Evolutionary conservation across 1,140 invertebrate genomes (phyloP).

Genomic region (Orchesella cincta): DNA sequence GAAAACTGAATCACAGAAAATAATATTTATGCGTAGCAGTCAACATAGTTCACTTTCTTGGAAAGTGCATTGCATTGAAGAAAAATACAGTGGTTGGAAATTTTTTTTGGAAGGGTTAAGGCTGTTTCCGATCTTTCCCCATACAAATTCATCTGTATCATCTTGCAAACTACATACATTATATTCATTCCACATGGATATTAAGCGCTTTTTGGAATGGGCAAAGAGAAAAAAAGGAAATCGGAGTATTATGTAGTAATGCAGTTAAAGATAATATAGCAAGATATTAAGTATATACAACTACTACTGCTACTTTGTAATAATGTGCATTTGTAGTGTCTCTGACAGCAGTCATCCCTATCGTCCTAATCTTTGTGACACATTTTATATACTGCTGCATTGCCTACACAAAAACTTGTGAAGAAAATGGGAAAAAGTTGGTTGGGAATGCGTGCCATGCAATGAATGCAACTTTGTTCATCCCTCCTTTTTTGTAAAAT

Average conservation of each 20-base stretch:
- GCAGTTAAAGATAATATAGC: not conserved
- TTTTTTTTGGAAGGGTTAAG: conserved; percentile 37
- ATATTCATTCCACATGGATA: not conserved
- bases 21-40: not conserved
- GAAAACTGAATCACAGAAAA: not conserved
- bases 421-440: too few relatives aligned
- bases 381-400: conserved; percentile 18
- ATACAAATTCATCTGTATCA: conserved; percentile 21
- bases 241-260: not conserved
- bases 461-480: too few relatives aligned
- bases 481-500: too few relatives aligned
- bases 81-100: conserved; percentile 1
- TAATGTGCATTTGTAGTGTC: not conserved
- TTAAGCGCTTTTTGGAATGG: not conserved
- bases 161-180: too few relatives aligned
- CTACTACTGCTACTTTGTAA: not conserved
- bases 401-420: too few relatives aligned
- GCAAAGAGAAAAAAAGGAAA: not conserved
- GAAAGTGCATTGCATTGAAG: not conserved
- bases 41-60: not conserved
- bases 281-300: not conserved
- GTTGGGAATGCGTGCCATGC: too few relatives aligned
- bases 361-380: conserved; percentile 8
- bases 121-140: conserved; percentile 33
- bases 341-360: not conserved